Evolutionary conservation across 2,113 vertebrate genomes (phyloP).

Genomic region (Erpornis zantholeuca): DNA sequence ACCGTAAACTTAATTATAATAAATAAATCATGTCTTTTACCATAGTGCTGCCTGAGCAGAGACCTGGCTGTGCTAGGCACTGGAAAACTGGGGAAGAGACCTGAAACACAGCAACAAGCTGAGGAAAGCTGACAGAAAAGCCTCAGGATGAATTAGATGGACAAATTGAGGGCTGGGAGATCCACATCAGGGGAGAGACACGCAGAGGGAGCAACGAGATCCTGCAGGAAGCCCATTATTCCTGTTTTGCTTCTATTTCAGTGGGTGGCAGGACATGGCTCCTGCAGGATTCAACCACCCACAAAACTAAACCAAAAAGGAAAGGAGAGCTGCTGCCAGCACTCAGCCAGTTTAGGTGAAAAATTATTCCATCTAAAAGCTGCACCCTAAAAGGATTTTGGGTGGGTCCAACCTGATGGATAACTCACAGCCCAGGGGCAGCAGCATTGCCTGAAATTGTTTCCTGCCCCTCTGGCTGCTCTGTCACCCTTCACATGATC

Average conservation of each 20-base stretch:
- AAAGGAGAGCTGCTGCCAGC: background rate
- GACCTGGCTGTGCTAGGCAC: background rate
- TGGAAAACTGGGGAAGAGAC: background rate
- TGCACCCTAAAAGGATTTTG: background rate
- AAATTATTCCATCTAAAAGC: background rate
- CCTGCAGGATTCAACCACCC: background rate
- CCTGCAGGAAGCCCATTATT: background rate
- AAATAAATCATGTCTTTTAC: background rate
- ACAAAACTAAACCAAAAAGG: background rate
- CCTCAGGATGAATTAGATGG: background rate
- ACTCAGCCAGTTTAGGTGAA: background rate
- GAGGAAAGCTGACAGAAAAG: background rate
- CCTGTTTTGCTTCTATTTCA: background rate
- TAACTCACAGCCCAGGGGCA: background rate
- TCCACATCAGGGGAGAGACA: background rate
- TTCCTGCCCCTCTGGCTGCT: background rate
- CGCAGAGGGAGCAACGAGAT: background rate
- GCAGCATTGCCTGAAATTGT: background rate
- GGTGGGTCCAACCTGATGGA: background rate
- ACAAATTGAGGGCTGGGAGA: background rate
- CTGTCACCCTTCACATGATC: background rate
- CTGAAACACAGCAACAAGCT: background rate
- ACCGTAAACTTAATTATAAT: background rate
- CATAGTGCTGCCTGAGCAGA: background rate
- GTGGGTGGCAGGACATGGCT: background rate